Evolutionary conservation across 1,140 invertebrate species (phyloP), one percentile per base, ranked within the genome.

Genomic region (Bathynomus jamesi): DNA sequence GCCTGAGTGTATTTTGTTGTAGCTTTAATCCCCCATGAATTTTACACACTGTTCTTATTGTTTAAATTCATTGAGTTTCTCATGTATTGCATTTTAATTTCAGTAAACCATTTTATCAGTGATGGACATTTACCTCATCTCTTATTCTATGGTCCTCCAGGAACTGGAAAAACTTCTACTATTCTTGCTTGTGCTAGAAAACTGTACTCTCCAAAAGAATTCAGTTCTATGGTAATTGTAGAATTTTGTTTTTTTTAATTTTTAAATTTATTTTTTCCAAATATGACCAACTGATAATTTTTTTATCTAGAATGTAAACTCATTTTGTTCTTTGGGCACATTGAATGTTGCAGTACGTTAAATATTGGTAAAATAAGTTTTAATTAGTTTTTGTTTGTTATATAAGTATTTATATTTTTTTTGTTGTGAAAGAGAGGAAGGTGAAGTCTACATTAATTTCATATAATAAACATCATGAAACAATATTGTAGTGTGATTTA

Each of bases 81-180:
- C 71, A 29, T 25, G 28, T 67, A 70, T 67, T 32, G 67, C 77
- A 32, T 72, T 78, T 78, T 79, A 79, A 80, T 88, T 87, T 72
- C 81, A 98, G 96, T 99, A 78, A 90, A 88, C 72, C 93, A 90
- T 82, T 98, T 98, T 82, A 95, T 99, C 63, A 86, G 89, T 72
- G 91, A 96, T 81, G 90, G 96, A 81, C 89, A 94, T 76, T 82
- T 99, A 46, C 98, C 98, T 3, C 97, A 99, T 87, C 84, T 99
- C 29, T 83, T 99, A 21, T 94, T 99, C 76, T 99, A 99, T 87
- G 98, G 98, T 2, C 98, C 97, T 53, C 96, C 98, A 10, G 98
- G 88, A 40, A 89, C 87, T 53, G 88, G 88, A n/a, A 89, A 89
- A 80, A 79, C 77, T 0, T 97, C 93, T 78, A 99, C 97, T 24